Evolutionary conservation across 2,888 invertebrate species (phyloP).

Genomic region (Zelleria hepariella): DNA sequence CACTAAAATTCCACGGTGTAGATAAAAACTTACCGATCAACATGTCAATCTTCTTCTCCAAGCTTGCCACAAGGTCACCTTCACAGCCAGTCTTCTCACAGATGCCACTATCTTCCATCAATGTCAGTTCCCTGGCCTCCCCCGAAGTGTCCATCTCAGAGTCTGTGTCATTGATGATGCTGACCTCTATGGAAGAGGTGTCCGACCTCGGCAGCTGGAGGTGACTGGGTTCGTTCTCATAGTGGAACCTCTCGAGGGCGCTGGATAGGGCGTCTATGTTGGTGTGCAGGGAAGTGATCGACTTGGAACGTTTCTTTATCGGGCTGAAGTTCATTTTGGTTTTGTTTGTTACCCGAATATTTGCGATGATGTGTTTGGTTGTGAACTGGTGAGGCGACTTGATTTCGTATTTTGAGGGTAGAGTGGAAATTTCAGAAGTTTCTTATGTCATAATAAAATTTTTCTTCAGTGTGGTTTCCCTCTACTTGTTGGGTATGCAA

Average conservation of each 20-base stretch:
- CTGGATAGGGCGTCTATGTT: background rate
- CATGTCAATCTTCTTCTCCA: slow-evolving; percentile 46
- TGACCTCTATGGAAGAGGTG: slow-evolving; percentile 6
- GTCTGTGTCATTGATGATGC: background rate
- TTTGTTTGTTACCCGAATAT: background rate
- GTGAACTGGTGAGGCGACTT: background rate
- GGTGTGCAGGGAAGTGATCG: background rate
- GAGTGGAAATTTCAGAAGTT: too few species aligned
- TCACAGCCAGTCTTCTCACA: slow-evolving; percentile 18
- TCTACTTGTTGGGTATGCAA: too few species aligned
- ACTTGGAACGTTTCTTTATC: background rate
- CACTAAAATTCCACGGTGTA: too few species aligned
- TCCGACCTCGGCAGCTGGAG: background rate
- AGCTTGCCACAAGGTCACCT: slow-evolving; percentile 22
- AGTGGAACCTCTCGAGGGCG: slow-evolving; percentile 1
- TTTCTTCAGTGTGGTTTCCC: too few species aligned
- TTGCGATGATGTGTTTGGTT: background rate
- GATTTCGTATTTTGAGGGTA: background rate
- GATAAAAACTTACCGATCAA: slow-evolving; percentile 31
- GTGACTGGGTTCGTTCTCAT: background rate
- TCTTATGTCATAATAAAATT: too few species aligned
- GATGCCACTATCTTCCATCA: slow-evolving; percentile 23
- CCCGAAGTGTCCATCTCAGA: background rate
- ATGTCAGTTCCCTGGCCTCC: slow-evolving; percentile 21
- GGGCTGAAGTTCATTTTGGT: background rate